Percentiles rank a stretch among this genome's conserved stretches.
These are phyloP conservation scores for Sylvilagus floridanus DNA, from an alignment of 2,797 vertebrate genomes.

Conservation along the genomic window DNA sequence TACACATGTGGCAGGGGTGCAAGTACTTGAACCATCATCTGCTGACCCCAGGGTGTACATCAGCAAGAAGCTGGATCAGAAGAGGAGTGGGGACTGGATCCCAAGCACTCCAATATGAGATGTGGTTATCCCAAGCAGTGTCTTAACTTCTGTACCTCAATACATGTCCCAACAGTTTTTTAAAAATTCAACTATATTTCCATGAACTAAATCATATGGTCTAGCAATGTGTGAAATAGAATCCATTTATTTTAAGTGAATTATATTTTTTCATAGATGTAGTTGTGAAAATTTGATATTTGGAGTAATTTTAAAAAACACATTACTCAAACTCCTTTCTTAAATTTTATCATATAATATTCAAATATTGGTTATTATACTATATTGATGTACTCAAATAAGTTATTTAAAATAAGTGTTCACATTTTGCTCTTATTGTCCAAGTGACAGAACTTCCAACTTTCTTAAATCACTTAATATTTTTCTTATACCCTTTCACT, in stretches of 20 bases:
- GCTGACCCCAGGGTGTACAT: no score
- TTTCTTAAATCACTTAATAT: constrained; percentile 47
- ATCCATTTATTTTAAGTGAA: constrained; percentile 31
- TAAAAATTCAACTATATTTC: neutral
- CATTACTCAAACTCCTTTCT: neutral
- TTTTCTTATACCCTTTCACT: neutral
- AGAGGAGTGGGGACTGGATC: no score
- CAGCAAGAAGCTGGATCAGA: no score
- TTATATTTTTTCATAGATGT: constrained; percentile 11
- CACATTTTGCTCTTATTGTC: constrained; percentile 5
- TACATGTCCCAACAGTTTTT: no score
- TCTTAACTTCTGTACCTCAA: no score
- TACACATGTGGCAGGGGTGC: no score
- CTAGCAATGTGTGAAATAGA: constrained; percentile 11
- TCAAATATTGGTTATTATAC: constrained; percentile 22
- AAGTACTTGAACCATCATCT: no score
- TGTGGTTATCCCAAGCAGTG: no score
- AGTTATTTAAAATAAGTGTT: neutral
- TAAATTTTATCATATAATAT: neutral
- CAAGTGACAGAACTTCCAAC: neutral
- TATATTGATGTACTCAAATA: neutral
- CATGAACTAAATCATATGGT: constrained; percentile 39
- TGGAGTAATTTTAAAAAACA: constrained; percentile 17
- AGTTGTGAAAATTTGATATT: constrained; percentile 26
- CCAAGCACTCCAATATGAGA: no score